These are phyloP conservation scores for Leptinotarsa rubiginosa DNA, from an alignment of 2,888 invertebrate genomes.

Conservation along the genomic window DNA sequence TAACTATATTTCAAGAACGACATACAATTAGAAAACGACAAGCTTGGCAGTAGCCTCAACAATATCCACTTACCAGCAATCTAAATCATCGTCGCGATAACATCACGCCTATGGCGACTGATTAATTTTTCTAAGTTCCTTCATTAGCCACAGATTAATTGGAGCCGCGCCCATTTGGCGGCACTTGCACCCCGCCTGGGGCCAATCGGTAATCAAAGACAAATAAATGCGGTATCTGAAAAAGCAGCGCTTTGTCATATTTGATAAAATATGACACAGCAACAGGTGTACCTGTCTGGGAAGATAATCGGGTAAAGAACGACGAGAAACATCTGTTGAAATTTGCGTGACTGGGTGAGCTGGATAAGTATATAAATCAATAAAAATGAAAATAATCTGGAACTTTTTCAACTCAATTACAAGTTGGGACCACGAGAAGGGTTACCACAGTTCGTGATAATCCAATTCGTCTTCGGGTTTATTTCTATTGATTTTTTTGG, in stretches of 20 bases:
- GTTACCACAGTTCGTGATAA: too few species aligned
- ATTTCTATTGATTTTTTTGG: too few species aligned
- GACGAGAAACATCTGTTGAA: not conserved
- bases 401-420: too few species aligned
- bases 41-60: not conserved
- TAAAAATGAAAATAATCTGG: too few species aligned
- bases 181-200: not conserved
- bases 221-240: not conserved
- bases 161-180: conserved; percentile 1
- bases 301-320: not conserved
- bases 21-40: too few species aligned
- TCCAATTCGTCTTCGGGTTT: too few species aligned
- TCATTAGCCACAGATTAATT: conserved; percentile 7
- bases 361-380: too few species aligned
- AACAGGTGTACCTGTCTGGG: not conserved
- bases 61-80: conserved; percentile 1
- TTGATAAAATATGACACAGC: not conserved
- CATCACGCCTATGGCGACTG: conserved; percentile 3
- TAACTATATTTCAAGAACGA: too few species aligned
- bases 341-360: too few species aligned
- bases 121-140: conserved; percentile 10
- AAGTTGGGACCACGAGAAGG: too few species aligned
- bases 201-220: conserved; percentile 7
- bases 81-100: not conserved
- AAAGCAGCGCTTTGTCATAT: conserved; percentile 9